These are phyloP conservation scores for Rhinella marina DNA, from an alignment of 2,797 vertebrate species.

Conservation along the genomic window DNA sequence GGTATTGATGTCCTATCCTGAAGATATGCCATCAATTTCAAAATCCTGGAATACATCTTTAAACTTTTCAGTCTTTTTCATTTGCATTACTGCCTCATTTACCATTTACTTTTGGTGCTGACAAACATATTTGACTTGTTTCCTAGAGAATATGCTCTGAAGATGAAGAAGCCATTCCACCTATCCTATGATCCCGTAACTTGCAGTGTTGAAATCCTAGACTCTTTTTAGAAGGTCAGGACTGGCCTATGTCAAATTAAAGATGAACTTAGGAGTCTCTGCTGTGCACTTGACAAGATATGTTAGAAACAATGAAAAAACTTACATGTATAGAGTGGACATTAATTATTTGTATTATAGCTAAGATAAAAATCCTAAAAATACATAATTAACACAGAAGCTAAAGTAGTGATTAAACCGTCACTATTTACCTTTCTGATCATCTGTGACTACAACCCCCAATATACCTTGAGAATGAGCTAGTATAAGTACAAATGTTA, in stretches of 20 bases:
- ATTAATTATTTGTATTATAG: too few relatives aligned
- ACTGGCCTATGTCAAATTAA: constrained; percentile 74
- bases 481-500: not conserved
- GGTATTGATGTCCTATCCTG: too few relatives aligned
- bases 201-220: constrained; percentile 78
- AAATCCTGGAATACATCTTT: not conserved
- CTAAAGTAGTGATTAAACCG: not conserved
- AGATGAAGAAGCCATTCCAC: constrained; percentile 79
- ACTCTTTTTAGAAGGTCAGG: constrained; percentile 77
- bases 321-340: not conserved
- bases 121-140: constrained; percentile 29
- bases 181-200: constrained; percentile 79
- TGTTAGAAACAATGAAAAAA: constrained; percentile 44
- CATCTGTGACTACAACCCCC: not conserved
- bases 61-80: not conserved
- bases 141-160: constrained; percentile 77
- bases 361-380: not conserved
- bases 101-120: too few relatives aligned
- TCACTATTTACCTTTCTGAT: not conserved
- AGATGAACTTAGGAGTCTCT: constrained; percentile 79
- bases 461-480: not conserved
- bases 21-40: too few relatives aligned
- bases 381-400: not conserved
- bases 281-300: constrained; percentile 77
- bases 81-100: not conserved